phyloP scores from a whole-genome alignment of 2,797 vertebrate species.

The Propithecus deckenii region DNA sequence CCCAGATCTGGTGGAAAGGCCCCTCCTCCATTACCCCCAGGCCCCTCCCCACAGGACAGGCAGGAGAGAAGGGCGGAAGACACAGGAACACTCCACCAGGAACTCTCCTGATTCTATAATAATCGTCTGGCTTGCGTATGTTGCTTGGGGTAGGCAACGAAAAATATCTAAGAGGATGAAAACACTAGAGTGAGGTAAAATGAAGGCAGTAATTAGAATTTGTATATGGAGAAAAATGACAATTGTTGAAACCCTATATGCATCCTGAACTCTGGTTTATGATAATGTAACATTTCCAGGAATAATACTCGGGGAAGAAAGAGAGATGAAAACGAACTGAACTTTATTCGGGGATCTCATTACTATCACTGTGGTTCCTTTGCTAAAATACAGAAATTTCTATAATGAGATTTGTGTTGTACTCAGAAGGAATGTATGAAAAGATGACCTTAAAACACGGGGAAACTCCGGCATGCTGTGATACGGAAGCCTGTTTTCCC shows the following conservation, averaged over 20 bases:
- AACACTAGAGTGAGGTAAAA: neutral
- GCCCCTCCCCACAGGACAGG: neutral
- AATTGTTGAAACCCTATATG: neutral
- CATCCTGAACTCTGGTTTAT: slow-evolving; percentile 41
- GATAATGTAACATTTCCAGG: slow-evolving; percentile 54
- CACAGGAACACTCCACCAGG: no score
- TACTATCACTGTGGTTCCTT: neutral
- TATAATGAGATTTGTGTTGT: neutral
- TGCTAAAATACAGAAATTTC: slow-evolving; percentile 17
- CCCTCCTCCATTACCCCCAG: neutral
- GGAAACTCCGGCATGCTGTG: neutral
- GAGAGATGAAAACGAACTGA: slow-evolving; percentile 44
- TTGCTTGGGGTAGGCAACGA: neutral
- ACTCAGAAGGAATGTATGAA: neutral
- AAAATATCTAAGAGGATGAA: neutral
- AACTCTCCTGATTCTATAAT: neutral
- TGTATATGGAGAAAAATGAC: slow-evolving; percentile 15
- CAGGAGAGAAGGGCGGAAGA: neutral
- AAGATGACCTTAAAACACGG: neutral
- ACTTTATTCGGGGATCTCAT: slow-evolving; percentile 39
- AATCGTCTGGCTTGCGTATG: neutral
- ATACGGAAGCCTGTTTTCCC: neutral
- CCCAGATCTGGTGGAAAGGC: no score
- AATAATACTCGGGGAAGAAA: slow-evolving; percentile 32
- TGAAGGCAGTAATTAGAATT: neutral